A percentile compares a stretch with the other conserved stretches of the same genome.
Evolutionary conservation across 2,797 vertebrate genomes (phyloP).

Genomic region (Varecia variegata): DNA sequence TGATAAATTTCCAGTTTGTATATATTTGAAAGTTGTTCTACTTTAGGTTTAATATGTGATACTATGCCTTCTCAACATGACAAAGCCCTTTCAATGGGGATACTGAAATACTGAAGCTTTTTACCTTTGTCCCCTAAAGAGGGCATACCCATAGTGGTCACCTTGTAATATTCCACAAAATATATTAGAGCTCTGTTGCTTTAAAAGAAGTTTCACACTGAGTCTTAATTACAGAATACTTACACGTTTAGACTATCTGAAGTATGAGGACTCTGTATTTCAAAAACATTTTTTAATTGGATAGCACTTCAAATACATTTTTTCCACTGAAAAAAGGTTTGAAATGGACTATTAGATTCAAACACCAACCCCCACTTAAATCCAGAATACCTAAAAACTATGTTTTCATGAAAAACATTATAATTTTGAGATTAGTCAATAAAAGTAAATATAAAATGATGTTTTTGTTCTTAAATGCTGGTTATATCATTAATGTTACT

Average conservation of each 20-base stretch:
- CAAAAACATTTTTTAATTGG: conserved; percentile 11
- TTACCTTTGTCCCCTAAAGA: background rate
- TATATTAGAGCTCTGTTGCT: background rate
- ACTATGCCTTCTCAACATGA: background rate
- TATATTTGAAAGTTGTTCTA: conserved; percentile 36
- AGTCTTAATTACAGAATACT: background rate
- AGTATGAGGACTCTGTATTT: background rate
- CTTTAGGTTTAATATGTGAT: conserved; percentile 16
- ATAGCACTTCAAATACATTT: conserved; percentile 2
- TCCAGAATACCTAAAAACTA: background rate
- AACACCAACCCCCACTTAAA: background rate
- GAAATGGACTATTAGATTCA: conserved; percentile 36
- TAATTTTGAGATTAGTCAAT: background rate
- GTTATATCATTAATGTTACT: background rate
- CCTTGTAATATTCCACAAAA: background rate
- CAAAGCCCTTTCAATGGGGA: background rate
- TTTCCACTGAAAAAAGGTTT: conserved; percentile 11
- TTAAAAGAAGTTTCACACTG: background rate
- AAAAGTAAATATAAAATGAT: conserved; percentile 43
- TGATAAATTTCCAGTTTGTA: conserved; percentile 27
- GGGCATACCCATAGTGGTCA: background rate
- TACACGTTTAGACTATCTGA: background rate
- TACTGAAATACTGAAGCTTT: background rate
- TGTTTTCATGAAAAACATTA: conserved; percentile 31
- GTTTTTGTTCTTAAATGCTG: conserved; percentile 17